phyloP scores from a whole-genome alignment of 2,113 vertebrate species.

The Neogale vison region DNA sequence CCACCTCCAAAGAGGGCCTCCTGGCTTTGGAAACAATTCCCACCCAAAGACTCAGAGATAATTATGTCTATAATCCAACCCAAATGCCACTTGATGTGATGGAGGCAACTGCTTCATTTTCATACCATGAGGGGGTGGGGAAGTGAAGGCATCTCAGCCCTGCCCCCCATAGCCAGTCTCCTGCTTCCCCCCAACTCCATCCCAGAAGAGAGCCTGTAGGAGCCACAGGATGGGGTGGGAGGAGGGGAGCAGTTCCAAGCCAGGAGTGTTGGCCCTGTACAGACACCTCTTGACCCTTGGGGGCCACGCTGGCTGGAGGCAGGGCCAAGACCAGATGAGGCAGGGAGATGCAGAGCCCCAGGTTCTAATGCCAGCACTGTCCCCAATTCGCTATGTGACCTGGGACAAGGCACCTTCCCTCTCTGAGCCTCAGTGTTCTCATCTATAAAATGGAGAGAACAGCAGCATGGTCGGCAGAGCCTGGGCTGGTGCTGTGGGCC shows the following conservation, averaged over 20 bases:
- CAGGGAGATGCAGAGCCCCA: background rate
- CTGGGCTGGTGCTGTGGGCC: background rate
- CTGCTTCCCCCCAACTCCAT: too few species aligned
- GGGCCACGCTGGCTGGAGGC: background rate
- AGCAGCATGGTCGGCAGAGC: background rate
- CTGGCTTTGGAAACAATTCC: constrained; percentile 72
- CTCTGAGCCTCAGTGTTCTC: constrained; percentile 28
- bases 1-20: constrained; percentile 75
- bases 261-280: background rate
- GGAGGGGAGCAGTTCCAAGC: background rate
- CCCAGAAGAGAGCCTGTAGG: background rate
- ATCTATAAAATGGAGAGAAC: background rate
- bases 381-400: background rate
- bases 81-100: constrained; percentile 67
- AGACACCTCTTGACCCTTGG: background rate
- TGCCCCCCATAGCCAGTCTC: background rate
- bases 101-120: constrained; percentile 56
- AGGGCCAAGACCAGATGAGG: background rate
- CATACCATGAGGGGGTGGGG: background rate
- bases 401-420: background rate
- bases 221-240: background rate
- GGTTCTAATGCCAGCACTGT: background rate
- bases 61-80: constrained; percentile 76
- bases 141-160: background rate
- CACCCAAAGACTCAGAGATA: constrained; percentile 69